phyloP scores from a whole-genome alignment of 2,797 vertebrate species.

The Tenualosa thibaudeaui region DNA sequence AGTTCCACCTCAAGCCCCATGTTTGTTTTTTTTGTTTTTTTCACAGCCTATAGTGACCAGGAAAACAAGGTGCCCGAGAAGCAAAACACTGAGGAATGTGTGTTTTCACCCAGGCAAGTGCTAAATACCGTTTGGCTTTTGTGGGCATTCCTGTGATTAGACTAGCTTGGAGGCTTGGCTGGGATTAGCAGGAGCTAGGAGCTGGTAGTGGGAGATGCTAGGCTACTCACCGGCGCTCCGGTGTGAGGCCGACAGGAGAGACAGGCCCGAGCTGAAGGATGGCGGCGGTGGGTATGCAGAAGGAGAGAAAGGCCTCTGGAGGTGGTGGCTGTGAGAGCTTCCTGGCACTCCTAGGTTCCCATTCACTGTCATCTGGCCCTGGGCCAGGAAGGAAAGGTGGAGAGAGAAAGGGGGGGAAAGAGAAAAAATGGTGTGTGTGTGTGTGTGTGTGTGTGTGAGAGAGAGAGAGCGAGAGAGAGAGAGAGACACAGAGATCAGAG shows the following conservation, averaged over 20 bases:
- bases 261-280: slow-evolving; percentile 75
- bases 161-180: not conserved
- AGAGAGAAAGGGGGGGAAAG: not conserved
- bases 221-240: slow-evolving; percentile 78
- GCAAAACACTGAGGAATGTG: slow-evolving; percentile 9
- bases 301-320: slow-evolving; percentile 83
- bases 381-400: slow-evolving; percentile 47
- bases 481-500: not conserved
- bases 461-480: not conserved
- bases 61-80: not conserved
- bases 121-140: not conserved
- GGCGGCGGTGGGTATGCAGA: slow-evolving; percentile 74
- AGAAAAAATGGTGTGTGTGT: too few relatives aligned
- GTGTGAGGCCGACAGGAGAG: slow-evolving; percentile 74
- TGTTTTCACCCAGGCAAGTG: not conserved
- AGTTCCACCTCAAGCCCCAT: not conserved
- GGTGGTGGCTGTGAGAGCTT: slow-evolving; percentile 63
- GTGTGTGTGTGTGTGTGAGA: slow-evolving; percentile 5
- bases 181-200: not conserved
- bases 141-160: not conserved
- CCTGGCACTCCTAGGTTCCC: slow-evolving; percentile 68
- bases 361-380: slow-evolving; percentile 83
- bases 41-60: too few relatives aligned
- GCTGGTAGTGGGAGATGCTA: not conserved
- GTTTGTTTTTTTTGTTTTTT: too few relatives aligned